Evolutionary conservation across 1,140 invertebrate genomes (phyloP).

Genomic region (Pantala flavescens): DNA sequence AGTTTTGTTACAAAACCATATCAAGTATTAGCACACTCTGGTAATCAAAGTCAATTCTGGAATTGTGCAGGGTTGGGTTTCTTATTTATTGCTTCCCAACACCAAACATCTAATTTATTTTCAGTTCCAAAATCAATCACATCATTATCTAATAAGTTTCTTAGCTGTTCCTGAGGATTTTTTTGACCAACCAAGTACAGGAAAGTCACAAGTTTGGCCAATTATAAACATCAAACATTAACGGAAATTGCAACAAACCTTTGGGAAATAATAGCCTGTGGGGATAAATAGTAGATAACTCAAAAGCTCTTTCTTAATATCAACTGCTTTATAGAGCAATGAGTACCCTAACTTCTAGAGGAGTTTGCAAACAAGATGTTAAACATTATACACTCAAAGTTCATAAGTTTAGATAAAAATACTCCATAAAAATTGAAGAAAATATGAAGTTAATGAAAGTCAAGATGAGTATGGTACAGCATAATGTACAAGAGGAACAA

Average conservation of each 20-base stretch:
- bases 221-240: background rate
- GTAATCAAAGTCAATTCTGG: constrained; percentile 2
- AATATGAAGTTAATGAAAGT: background rate
- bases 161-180: background rate
- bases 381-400: background rate
- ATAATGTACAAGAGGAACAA: constrained; percentile 2
- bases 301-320: background rate
- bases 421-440: constrained; percentile 7
- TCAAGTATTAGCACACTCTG: background rate
- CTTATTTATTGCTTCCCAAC: background rate
- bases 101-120: background rate
- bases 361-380: background rate
- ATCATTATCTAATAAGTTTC: background rate
- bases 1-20: constrained; percentile 10
- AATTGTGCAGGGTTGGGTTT: constrained; percentile 3
- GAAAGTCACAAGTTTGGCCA: no score
- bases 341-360: background rate
- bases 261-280: background rate
- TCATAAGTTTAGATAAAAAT: background rate
- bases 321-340: background rate
- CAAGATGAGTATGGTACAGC: background rate
- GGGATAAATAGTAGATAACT: background rate
- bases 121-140: constrained; percentile 2
- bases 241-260: background rate
- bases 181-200: no score